These are phyloP conservation scores for Notothenia coriiceps DNA, from an alignment of 2,113 vertebrate genomes.

Conservation along the genomic window DNA sequence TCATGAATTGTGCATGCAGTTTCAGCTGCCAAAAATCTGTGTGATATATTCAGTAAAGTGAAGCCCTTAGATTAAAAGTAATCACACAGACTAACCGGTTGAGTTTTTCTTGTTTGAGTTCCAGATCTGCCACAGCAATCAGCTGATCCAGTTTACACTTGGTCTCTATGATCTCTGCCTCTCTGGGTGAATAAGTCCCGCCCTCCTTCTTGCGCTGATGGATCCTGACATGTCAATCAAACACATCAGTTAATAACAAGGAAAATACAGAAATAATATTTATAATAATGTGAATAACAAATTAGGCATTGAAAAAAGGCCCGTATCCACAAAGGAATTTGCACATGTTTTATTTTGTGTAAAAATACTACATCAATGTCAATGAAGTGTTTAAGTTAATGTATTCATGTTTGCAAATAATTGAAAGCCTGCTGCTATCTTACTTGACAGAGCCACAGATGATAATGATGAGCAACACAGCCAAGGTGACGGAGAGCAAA, in stretches of 20 bases:
- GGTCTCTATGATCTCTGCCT: slow-evolving; percentile 97
- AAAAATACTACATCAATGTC: background rate
- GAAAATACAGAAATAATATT: background rate
- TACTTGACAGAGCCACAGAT: slow-evolving; percentile 94
- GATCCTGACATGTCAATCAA: slow-evolving; percentile 82
- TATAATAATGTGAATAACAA: background rate
- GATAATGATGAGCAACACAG: slow-evolving; percentile 90
- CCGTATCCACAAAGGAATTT: background rate
- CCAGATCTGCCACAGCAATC: slow-evolving; percentile 96
- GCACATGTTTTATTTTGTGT: background rate
- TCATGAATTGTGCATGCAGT: slow-evolving; percentile 6
- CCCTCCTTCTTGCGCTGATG: slow-evolving; percentile 97
- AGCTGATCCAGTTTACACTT: slow-evolving; percentile 98
- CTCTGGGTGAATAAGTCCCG: slow-evolving; percentile 94
- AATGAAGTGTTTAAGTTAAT: background rate
- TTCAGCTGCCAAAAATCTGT: slow-evolving; percentile 10
- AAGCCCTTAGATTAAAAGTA: slow-evolving; percentile 16
- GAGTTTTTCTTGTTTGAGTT: slow-evolving; percentile 96
- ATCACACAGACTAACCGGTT: slow-evolving; percentile 88
- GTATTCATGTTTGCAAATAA: slow-evolving; percentile 9
- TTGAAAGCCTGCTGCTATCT: slow-evolving; percentile 52
- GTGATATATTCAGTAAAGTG: background rate
- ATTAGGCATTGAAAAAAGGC: background rate
- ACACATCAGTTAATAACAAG: slow-evolving; percentile 4
- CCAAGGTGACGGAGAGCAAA: slow-evolving; percentile 91